Conservation (phyloP, 2,113 vertebrate genomes). For the Tenrec ecaudatus region DNA sequence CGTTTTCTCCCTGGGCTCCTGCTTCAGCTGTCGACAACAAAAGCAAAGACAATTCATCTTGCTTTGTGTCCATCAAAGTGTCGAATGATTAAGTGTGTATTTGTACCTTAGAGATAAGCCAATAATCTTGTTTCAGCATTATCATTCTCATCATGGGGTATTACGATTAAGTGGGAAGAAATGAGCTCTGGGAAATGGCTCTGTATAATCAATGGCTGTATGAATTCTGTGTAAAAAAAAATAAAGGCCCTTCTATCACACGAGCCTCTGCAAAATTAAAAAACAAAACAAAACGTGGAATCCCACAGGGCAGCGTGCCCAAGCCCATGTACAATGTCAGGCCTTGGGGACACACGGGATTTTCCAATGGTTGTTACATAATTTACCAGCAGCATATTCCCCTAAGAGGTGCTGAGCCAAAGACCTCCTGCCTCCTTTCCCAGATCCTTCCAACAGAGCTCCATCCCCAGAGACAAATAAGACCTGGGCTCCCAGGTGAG, state of each 20-base stretch:
- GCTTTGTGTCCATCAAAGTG: conserved; percentile 51
- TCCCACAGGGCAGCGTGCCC: background rate
- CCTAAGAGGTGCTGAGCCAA: background rate
- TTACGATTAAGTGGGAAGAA: conserved; percentile 55
- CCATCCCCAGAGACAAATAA: background rate
- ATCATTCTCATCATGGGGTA: conserved; percentile 28
- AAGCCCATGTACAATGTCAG: background rate
- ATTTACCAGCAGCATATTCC: background rate
- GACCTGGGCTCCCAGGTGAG: background rate
- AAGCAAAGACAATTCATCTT: conserved; percentile 29
- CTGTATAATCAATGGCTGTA: conserved; percentile 77
- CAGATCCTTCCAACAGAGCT: background rate
- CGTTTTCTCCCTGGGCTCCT: too few species aligned
- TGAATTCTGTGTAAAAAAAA: conserved; percentile 78
- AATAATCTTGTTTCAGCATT: conserved; percentile 54
- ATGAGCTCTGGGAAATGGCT: conserved; percentile 63
- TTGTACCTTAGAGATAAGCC: conserved; percentile 22
- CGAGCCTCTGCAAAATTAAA: conserved; percentile 18
- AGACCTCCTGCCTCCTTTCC: background rate
- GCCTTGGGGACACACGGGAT: background rate
- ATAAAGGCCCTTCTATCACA: conserved; percentile 65
- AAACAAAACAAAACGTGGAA: too few species aligned
- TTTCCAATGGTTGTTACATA: background rate
- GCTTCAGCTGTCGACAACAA: too few species aligned
- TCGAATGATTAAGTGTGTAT: conserved; percentile 36